Percentiles rank a stretch among this genome's conserved stretches.
These are phyloP conservation scores for Gyrodactylus salaris DNA, from an alignment of 1,140 invertebrate genomes.

Conservation along the genomic window DNA sequence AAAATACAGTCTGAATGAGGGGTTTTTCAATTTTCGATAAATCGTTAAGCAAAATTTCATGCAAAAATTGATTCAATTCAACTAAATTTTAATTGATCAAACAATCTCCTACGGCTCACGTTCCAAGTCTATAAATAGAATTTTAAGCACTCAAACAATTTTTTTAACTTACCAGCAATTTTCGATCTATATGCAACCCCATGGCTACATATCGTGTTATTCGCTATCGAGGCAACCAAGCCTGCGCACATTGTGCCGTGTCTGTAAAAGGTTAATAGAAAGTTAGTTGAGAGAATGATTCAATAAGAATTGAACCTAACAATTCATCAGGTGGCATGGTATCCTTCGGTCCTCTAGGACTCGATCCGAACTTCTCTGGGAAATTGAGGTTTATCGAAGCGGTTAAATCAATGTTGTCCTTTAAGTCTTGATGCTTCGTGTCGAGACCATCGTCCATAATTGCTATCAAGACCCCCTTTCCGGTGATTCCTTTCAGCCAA, in stretches of 20 bases:
- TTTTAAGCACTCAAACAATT: too few species aligned
- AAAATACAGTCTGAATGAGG: too few species aligned
- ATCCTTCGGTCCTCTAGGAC: not conserved
- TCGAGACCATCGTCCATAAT: constrained; percentile 82
- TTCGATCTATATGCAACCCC: constrained; percentile 66
- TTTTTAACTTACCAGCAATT: constrained; percentile 50
- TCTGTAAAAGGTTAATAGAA: constrained; percentile 6
- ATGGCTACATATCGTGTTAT: constrained; percentile 62
- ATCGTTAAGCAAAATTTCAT: too few species aligned
- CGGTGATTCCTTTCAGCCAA: constrained; percentile 70
- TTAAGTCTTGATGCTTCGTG: constrained; percentile 70
- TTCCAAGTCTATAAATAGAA: too few species aligned
- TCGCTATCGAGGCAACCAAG: constrained; percentile 57
- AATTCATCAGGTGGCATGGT: not conserved
- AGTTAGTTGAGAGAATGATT: too few species aligned
- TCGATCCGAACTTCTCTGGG: not conserved
- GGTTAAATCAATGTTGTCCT: constrained; percentile 44
- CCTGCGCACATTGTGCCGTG: constrained; percentile 25
- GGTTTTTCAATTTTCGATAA: too few species aligned
- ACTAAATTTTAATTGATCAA: too few species aligned
- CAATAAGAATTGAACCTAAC: too few species aligned
- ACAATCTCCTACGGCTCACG: too few species aligned
- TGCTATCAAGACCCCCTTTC: constrained; percentile 65
- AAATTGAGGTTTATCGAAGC: not conserved
- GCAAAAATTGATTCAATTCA: too few species aligned